Base-by-base conservation (phyloP, 2,888 invertebrate genomes). In the Caenorhabditis sinica region DNA sequence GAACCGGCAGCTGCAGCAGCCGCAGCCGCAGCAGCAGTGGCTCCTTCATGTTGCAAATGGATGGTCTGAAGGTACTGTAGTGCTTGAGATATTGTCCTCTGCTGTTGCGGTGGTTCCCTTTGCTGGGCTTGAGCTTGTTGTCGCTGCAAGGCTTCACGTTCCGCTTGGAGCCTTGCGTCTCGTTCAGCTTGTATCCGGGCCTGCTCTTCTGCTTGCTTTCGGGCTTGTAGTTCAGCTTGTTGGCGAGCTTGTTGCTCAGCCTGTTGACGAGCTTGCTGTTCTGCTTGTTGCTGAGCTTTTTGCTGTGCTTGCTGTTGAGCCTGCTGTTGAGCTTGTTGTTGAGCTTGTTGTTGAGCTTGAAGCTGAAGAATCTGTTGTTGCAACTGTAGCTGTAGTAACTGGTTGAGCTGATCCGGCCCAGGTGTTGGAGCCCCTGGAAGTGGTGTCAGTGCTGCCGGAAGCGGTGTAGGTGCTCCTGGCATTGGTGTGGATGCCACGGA, bases 381-480 rank as follows among this genome's bases (percentile, higher is more conserved):
- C 25, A 53, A 53, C 58, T 75, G 73, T 56, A 86, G 87, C 66
- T 87, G 87, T 58, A 86, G 87, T 28, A 51, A 2, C 9, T 20
- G 28, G 40, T 6, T 13, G 13, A 40, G 5, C 4, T 33, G 40
- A 11, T 40, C 40, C 2, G 40, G 11, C 13, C 40, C 40, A 8
- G 33, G 33, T 33, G 33, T 33, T 8, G 8, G 4, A 33, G 33
- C 33, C 8, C 33, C 33, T 33, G 33, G 33, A 33, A 4, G 13
- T 23, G 81, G 51, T 4, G 51, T 51, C 1, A n/a, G 51, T 20
- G 51, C 51, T 51, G n/a, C 51, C 13, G 51, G 51, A n/a, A 4
- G 13, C 30, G 81, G 51, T 4, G 51, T 51, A 3, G 51, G 51
- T 20, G 51, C 51, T 51, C 51, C 51, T 23, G 51, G 51, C 51